Base-by-base conservation (phyloP, 2,797 vertebrate genomes). In the Tapirus indicus region DNA sequence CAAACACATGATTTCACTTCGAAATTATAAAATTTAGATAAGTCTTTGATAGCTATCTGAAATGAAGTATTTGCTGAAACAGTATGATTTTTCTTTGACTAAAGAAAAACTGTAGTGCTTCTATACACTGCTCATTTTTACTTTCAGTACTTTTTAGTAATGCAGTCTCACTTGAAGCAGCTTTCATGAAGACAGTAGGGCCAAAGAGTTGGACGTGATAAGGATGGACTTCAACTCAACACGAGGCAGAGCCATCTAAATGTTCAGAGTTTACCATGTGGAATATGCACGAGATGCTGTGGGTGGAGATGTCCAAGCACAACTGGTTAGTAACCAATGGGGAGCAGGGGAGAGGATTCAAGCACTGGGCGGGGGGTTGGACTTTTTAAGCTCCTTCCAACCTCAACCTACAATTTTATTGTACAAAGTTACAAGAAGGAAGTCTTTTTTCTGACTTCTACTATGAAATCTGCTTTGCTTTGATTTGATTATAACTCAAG, bases 331-430 rank as follows among this genome's bases (percentile, higher is more conserved):
- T 35, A 2, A 68, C 32, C 0, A 16, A 11, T 8, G 4, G 68
- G n/a, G 16, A 49, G 20, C 16, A 8, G 0, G 7, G 32, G 49
- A 2, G 14, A 14, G 52, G 23, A 25, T 1, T n/a, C 2, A 0
- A 20, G 77, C 49, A 25, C 10, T n/a, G 72, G 52, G 10, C 4
- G 68, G 35, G 47, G 0, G 44, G 44, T 5, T 56, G 49, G 52
- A 62, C 38, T 60, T 32, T 18, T 23, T 18, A 32, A 41, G 41
- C 4, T 6, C n/a, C 18, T 25, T 64, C 32, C 60, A 18, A 3
- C 56, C 47, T 32, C 64, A 7, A 25, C 35, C 27, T 8, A 16
- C 25, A 18, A 11, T 44, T 23, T 16, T 52, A 20, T 8, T 7
- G 29, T 18, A 13, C 27, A 18, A 47, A 13, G 5, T 60, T 44